Evolutionary conservation across 64 coral and sea anemone species (phyloP).

Genomic region (Astreopora myriophthalma): DNA sequence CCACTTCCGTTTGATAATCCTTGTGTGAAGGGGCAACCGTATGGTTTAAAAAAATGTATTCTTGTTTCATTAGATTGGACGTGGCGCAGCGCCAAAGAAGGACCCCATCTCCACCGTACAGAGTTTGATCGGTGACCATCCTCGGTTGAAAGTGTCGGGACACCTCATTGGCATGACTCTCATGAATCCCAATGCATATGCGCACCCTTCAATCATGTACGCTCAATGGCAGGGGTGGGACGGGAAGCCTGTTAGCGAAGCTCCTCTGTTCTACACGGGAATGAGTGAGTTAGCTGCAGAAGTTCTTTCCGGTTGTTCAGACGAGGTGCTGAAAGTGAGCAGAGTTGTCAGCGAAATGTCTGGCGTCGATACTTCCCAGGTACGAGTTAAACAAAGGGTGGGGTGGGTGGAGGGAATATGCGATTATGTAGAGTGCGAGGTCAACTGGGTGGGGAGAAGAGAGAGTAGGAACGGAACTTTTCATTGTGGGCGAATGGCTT

Average conservation of each 20-base stretch:
- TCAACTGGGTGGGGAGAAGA: too few species aligned
- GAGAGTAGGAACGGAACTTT: too few species aligned
- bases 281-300: neutral
- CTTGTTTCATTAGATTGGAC: constrained; percentile 4
- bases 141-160: constrained; percentile 19
- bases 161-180: constrained; percentile 20
- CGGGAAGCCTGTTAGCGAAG: constrained; percentile 3
- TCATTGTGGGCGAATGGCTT: too few species aligned
- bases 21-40: too few species aligned
- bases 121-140: constrained; percentile 1
- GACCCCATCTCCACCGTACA: constrained; percentile 8
- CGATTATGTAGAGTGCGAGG: too few species aligned
- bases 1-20: too few species aligned
- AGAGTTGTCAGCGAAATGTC: neutral
- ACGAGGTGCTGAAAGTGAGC: neutral
- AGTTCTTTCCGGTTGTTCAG: too few species aligned
- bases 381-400: too few species aligned
- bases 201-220: constrained; percentile 22
- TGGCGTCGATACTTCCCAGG: too few species aligned
- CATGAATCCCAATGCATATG: constrained; percentile 37
- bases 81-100: neutral
- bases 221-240: constrained; percentile 52
- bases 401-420: too few species aligned
- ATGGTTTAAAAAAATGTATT: too few species aligned
- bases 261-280: constrained; percentile 39